phyloP scores from a whole-genome alignment of 2,797 vertebrate species.

The Botia almorhae region DNA sequence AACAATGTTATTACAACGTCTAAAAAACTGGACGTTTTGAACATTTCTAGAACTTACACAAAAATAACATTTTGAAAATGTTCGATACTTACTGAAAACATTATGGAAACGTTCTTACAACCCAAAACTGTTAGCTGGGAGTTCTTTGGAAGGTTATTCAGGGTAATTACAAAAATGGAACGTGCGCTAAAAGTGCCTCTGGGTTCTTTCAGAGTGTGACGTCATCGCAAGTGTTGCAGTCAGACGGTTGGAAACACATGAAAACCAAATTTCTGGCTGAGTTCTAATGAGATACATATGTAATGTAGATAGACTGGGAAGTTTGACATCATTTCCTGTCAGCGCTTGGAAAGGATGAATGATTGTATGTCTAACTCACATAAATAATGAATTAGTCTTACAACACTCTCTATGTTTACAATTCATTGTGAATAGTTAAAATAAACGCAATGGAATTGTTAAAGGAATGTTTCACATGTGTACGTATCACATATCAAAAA shows the following conservation, averaged over 20 bases:
- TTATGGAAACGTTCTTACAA: no score
- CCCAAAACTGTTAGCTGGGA: no score
- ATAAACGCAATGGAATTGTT: no score
- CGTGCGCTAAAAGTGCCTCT: neutral
- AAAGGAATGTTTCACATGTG: no score
- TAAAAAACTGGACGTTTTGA: no score
- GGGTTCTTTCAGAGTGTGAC: neutral
- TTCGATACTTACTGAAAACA: no score
- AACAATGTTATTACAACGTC: no score
- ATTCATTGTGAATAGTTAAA: no score
- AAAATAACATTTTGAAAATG: no score
- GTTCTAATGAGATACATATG: constrained; percentile 13
- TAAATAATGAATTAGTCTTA: neutral
- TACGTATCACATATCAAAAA: no score
- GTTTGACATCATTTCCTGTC: constrained; percentile 23
- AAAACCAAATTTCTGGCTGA: neutral
- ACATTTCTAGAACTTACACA: no score
- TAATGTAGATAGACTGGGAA: neutral
- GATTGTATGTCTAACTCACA: neutral
- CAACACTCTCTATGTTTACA: no score
- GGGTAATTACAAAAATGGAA: neutral
- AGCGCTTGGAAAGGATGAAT: neutral
- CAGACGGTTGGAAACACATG: constrained; percentile 11
- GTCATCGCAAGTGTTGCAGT: neutral
- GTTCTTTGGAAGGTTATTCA: neutral